Evolutionary conservation across 2,888 invertebrate species (phyloP).

Genomic region (Rotaria socialis): DNA sequence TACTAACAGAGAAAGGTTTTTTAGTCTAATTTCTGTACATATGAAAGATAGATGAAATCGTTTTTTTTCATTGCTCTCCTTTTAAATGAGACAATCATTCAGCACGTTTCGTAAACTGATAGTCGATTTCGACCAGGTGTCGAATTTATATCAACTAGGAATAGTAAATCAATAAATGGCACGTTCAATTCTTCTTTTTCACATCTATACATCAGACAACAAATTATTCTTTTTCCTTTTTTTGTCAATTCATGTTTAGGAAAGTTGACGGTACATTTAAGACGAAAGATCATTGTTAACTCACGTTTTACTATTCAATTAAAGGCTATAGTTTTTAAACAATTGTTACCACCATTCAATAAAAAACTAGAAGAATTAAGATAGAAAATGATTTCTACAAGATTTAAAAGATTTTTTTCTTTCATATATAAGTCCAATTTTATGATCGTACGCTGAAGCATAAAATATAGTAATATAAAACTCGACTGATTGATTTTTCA

Average conservation of each 20-base stretch:
- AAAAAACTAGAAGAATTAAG: too few species aligned
- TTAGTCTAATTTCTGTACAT: too few species aligned
- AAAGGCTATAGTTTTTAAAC: background rate
- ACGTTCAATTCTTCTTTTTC: background rate
- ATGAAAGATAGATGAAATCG: background rate
- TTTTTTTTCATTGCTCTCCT: background rate
- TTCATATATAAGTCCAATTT: too few species aligned
- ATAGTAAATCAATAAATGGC: conserved; percentile 19
- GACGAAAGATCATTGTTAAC: background rate
- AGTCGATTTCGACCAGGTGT: background rate
- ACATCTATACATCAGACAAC: background rate
- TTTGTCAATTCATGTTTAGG: background rate
- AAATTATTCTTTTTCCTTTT: background rate
- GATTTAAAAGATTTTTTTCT: too few species aligned
- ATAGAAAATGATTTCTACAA: too few species aligned
- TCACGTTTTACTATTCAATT: background rate
- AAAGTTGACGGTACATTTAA: background rate
- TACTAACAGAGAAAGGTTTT: too few species aligned
- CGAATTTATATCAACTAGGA: conserved; percentile 11
- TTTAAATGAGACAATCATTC: background rate
- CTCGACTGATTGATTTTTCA: too few species aligned
- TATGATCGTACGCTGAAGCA: too few species aligned
- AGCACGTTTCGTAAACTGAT: conserved; percentile 16
- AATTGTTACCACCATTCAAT: too few species aligned
- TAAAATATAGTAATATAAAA: too few species aligned